Percentiles rank a stretch among this genome's conserved stretches.
These are phyloP conservation scores for Noctilio leporinus DNA, from an alignment of 2,113 vertebrate species.

Conservation along the genomic window DNA sequence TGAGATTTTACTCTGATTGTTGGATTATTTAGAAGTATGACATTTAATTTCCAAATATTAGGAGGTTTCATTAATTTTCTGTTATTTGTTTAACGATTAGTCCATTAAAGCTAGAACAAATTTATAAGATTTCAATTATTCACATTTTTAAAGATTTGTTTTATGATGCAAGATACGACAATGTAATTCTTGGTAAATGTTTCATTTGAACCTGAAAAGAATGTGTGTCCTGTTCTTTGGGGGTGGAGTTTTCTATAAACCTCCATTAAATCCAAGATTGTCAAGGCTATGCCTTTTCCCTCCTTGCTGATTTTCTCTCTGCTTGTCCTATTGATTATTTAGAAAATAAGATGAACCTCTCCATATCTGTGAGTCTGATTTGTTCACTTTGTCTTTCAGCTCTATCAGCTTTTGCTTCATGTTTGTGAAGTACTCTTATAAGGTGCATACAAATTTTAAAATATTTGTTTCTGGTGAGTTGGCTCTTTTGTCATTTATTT, in stretches of 20 bases:
- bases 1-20: background rate
- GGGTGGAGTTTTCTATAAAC: background rate
- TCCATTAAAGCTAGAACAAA: background rate
- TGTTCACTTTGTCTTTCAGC: background rate
- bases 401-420: background rate
- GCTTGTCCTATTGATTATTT: background rate
- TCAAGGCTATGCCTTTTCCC: background rate
- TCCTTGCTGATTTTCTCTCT: background rate
- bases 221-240: background rate
- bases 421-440: background rate
- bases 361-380: background rate
- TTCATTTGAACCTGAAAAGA: background rate
- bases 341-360: background rate
- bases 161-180: background rate
- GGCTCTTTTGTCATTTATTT: background rate
- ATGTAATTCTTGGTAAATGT: background rate
- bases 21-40: background rate
- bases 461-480: background rate
- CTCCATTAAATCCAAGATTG: background rate
- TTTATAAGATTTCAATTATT: background rate
- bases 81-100: background rate
- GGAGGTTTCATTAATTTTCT: background rate
- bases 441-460: background rate
- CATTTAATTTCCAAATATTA: background rate
- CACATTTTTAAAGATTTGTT: background rate